Percentiles rank a stretch among this genome's conserved stretches.
These are phyloP conservation scores for Sylvilagus floridanus DNA, from an alignment of 2,797 vertebrate species.

Conservation along the genomic window DNA sequence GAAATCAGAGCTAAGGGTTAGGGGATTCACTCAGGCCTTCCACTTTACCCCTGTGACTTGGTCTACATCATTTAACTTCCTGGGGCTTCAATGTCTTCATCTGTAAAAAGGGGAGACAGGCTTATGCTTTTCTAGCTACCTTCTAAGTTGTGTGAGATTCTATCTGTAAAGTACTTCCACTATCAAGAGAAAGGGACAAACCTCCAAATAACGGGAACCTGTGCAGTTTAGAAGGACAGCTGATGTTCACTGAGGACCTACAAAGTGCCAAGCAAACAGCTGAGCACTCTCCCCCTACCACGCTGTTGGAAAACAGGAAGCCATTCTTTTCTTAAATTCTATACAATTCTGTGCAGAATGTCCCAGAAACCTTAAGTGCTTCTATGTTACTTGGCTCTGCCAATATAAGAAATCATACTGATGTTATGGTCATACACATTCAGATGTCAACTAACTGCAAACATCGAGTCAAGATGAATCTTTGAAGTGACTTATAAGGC, in stretches of 20 bases:
- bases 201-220: not conserved
- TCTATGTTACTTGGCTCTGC: not conserved
- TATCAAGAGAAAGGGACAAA: not conserved
- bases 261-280: not conserved
- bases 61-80: not conserved
- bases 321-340: not conserved
- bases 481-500: constrained; percentile 7
- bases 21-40: not conserved
- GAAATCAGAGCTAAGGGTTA: not conserved
- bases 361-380: not conserved
- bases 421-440: not conserved
- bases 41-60: not conserved
- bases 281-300: not conserved
- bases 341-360: not conserved
- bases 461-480: not conserved
- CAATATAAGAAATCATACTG: not conserved
- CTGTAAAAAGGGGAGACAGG: not conserved
- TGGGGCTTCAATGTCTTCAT: not conserved
- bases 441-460: not conserved
- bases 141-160: not conserved
- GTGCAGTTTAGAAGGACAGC: not conserved
- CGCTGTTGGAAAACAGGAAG: not conserved
- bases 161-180: not conserved
- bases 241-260: not conserved
- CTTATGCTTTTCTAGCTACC: not conserved